Conservation (phyloP, 2,888 invertebrate species). For the Arge pagana region DNA sequence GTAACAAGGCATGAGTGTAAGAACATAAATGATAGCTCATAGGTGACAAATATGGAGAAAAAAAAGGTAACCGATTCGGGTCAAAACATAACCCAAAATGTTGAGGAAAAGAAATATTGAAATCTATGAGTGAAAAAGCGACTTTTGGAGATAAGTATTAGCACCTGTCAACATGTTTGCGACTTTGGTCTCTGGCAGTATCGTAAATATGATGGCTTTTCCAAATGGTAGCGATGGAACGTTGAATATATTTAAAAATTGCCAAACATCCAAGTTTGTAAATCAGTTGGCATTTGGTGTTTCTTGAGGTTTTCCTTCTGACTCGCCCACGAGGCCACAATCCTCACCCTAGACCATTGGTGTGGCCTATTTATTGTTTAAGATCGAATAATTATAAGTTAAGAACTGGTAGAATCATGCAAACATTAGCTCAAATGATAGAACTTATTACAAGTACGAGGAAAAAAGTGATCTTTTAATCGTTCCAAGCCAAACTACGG, state of each 20-base stretch:
- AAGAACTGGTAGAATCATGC: not conserved
- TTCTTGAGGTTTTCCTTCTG: constrained; percentile 1
- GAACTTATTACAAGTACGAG: constrained; percentile 7
- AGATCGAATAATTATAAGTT: constrained; percentile 14
- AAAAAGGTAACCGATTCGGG: constrained; percentile 5
- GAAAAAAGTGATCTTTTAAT: not conserved
- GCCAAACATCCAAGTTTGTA: not conserved
- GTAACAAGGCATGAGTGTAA: no score
- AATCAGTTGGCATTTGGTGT: constrained; percentile 12
- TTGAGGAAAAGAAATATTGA: not conserved
- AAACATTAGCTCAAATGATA: constrained; percentile 15
- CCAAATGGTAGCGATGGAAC: not conserved
- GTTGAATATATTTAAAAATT: constrained; percentile 14
- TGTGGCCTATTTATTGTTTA: no score
- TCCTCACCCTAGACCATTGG: no score
- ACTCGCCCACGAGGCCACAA: not conserved
- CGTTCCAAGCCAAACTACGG: constrained; percentile 6
- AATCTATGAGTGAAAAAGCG: constrained; percentile 16
- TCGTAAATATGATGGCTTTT: not conserved
- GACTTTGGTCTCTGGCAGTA: not conserved
- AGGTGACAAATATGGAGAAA: no score
- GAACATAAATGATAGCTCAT: no score
- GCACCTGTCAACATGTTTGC: constrained; percentile 13
- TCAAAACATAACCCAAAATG: constrained; percentile 16
- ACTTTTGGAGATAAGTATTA: not conserved